Evolutionary conservation across 2,797 vertebrate species (phyloP).

Genomic region (Phoxinus dragarum): DNA sequence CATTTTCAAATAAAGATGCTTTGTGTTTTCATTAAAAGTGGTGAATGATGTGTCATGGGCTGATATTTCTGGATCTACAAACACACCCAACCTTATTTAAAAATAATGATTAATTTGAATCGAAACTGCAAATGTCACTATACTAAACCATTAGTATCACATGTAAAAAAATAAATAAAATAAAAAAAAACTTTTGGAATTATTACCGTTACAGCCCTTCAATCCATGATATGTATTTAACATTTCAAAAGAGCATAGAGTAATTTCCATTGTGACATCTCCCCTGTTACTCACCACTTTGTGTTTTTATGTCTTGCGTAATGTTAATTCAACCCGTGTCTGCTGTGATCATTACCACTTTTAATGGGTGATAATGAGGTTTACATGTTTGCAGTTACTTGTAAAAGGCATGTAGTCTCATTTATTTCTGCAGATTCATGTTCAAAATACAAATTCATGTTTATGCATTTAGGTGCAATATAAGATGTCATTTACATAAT

Average conservation of each 20-base stretch:
- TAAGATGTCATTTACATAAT: conserved; percentile 51
- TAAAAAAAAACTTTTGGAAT: neutral
- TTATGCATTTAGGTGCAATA: conserved; percentile 50
- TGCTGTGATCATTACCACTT: conserved; percentile 11
- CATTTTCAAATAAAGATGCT: neutral
- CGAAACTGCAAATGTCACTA: neutral
- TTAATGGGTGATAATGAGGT: conserved; percentile 27
- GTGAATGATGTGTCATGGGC: neutral
- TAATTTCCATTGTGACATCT: neutral
- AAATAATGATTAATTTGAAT: neutral
- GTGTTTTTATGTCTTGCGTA: neutral
- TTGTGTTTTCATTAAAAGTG: neutral
- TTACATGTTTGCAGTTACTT: conserved; percentile 34
- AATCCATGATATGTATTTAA: neutral
- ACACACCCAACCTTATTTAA: neutral
- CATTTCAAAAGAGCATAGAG: neutral
- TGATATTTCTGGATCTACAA: neutral
- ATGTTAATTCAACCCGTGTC: neutral
- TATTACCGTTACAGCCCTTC: neutral
- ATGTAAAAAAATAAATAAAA: neutral
- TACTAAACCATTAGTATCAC: neutral
- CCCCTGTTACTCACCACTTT: neutral
- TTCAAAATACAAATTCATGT: conserved; percentile 57
- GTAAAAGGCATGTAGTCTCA: conserved; percentile 47
- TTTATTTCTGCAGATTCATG: conserved; percentile 57